These are phyloP conservation scores for Bemisia tabaci DNA, from an alignment of 1,140 invertebrate species.

Conservation along the genomic window DNA sequence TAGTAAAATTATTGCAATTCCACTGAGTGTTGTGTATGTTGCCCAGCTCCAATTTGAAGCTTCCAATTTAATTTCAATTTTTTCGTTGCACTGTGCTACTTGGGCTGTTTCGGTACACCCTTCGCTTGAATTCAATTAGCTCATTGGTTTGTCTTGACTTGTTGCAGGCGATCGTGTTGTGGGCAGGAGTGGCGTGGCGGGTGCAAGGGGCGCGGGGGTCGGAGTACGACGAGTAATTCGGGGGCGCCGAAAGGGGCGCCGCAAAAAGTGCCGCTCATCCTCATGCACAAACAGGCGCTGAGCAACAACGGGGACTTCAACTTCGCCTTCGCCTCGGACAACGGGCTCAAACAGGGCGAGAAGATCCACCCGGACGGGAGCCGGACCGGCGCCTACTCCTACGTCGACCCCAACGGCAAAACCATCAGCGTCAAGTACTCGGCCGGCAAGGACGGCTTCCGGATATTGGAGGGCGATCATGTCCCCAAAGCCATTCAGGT, in stretches of 20 bases:
- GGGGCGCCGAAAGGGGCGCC: neutral
- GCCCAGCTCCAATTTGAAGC: no score
- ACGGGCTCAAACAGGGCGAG: constrained; percentile 46
- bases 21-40: no score
- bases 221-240: no score
- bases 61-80: no score
- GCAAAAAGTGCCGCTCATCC: constrained; percentile 24
- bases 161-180: no score
- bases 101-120: no score
- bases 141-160: no score
- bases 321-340: constrained; percentile 47
- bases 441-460: constrained; percentile 34
- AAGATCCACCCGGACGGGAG: constrained; percentile 46
- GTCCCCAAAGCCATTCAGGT: constrained; percentile 18
- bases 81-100: no score
- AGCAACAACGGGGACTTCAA: constrained; percentile 42
- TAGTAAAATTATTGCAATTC: no score
- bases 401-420: constrained; percentile 42
- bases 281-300: constrained; percentile 31
- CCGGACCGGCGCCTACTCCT: constrained; percentile 46
- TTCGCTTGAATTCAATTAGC: no score
- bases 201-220: no score
- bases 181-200: no score
- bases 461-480: constrained; percentile 29
- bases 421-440: constrained; percentile 37